phyloP scores from a whole-genome alignment of 2,888 invertebrate genomes.

The Abrostola triplasia region DNA sequence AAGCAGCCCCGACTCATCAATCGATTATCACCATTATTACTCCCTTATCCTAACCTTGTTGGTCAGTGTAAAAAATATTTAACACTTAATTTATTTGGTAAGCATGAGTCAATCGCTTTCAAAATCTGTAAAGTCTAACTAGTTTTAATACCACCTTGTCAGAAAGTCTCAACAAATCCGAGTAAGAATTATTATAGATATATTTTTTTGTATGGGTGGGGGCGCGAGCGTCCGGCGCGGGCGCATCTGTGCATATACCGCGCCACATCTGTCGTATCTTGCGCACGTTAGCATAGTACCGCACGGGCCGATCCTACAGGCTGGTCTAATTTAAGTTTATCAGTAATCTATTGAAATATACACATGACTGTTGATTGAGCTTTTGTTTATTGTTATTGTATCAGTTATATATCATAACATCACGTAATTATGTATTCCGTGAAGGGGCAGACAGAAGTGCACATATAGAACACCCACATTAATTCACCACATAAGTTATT shows the following conservation, averaged over 20 bases:
- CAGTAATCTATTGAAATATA: background rate
- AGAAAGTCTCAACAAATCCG: slow-evolving; percentile 37
- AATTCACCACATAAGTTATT: too few relatives aligned
- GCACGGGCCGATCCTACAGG: slow-evolving; percentile 66
- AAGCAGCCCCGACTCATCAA: too few relatives aligned
- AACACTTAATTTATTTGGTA: too few relatives aligned
- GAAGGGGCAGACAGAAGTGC: too few relatives aligned
- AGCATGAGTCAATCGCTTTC: too few relatives aligned
- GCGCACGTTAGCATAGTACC: slow-evolving; percentile 60
- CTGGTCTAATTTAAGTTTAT: slow-evolving; percentile 13
- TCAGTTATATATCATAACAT: too few relatives aligned
- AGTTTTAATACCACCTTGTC: slow-evolving; percentile 30
- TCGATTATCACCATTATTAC: too few relatives aligned
- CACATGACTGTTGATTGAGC: background rate
- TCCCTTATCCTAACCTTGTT: too few relatives aligned
- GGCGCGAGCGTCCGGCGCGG: slow-evolving; percentile 35
- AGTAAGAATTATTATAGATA: slow-evolving; percentile 13
- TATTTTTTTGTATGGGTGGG: slow-evolving; percentile 10
- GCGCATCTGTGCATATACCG: slow-evolving; percentile 54
- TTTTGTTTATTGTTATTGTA: background rate
- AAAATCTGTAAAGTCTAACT: slow-evolving; percentile 4
- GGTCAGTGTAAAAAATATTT: too few relatives aligned
- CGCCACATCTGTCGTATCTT: slow-evolving; percentile 70
- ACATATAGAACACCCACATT: too few relatives aligned
- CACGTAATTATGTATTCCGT: too few relatives aligned